Evolutionary conservation across 2,797 vertebrate genomes (phyloP).

Genomic region (Malacoctenus gilli): DNA sequence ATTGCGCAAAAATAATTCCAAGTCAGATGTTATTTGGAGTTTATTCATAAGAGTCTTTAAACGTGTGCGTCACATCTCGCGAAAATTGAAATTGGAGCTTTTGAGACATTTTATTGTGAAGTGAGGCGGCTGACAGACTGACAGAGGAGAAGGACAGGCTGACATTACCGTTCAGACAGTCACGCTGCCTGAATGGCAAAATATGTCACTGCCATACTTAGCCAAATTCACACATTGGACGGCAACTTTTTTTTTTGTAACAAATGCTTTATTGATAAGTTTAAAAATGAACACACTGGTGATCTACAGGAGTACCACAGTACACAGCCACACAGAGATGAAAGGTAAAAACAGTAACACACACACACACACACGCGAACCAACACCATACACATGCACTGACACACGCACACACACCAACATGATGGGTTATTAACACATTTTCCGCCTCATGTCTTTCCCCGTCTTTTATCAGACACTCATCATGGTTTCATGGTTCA

Average conservation of each 20-base stretch:
- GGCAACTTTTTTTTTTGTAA: slow-evolving; percentile 36
- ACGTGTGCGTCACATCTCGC: background rate
- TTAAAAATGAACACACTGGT: slow-evolving; percentile 75
- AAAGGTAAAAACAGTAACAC: slow-evolving; percentile 52
- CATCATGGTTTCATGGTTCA: slow-evolving; percentile 66
- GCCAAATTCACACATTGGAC: slow-evolving; percentile 1
- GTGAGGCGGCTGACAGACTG: background rate
- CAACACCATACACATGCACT: slow-evolving; percentile 39
- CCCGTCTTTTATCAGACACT: slow-evolving; percentile 54
- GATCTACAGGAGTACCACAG: slow-evolving; percentile 63
- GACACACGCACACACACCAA: slow-evolving; percentile 21
- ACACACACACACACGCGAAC: slow-evolving; percentile 42
- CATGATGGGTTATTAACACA: slow-evolving; percentile 41
- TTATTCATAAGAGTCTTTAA: background rate
- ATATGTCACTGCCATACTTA: background rate
- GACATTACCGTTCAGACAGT: background rate
- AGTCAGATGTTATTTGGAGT: background rate
- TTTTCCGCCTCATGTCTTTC: slow-evolving; percentile 44
- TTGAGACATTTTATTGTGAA: background rate
- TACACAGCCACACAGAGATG: slow-evolving; percentile 64
- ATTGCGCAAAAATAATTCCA: too few species aligned
- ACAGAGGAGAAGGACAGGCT: background rate
- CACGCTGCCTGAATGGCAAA: too few species aligned
- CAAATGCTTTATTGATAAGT: slow-evolving; percentile 76
- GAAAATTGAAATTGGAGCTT: background rate